Base-by-base conservation (phyloP, 2,113 vertebrate species). In the Oceanodroma tethys region DNA sequence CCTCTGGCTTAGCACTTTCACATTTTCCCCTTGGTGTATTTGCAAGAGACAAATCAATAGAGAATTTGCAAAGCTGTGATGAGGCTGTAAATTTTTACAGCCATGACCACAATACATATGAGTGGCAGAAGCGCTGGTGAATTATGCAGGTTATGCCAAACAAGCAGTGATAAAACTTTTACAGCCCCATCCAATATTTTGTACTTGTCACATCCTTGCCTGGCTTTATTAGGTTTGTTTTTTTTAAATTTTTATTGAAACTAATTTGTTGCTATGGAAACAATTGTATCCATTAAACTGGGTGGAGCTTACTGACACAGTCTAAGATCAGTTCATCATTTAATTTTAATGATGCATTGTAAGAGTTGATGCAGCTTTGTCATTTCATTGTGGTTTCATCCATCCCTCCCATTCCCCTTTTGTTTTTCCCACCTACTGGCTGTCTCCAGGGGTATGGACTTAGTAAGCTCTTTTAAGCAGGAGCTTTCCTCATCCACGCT, bases 11-110 rank as follows among this genome's bases (percentile, higher is more conserved):
- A 42, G 19, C 40, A 53, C n/a, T 86, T 94, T 42, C 91, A 65
- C n/a, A n/a, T 94, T 93, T 92, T 90, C 55, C 38, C 38, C 25
- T 75, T 84, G 67, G n/a, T 92, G 74, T 92, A 25, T 96, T 95
- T 95, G 75, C 70, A 75, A 84, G 90, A 92, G 81, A 43, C 45
- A 83, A 38, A 91, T 83, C 60, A 75, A 86, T 38, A 74, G 81
- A 93, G 66, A 80, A 71, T 79, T 90, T 95, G 40, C 73, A 3
- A 30, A 81, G 36, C 65, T 76, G 26, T 68, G 38, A 85, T 65
- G 8, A 84, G 68, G 34, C 68, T 86, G 48, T 88, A 80, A 81
- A 91, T 38, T 86, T 91, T 89, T 91, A 65, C 45, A 81, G 70
- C 58, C 68, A 36, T 48, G 62, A 74, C 59, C 30, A 7, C 30